Conservation (phyloP, 2,888 invertebrate species). For the Xylocampa areola region DNA sequence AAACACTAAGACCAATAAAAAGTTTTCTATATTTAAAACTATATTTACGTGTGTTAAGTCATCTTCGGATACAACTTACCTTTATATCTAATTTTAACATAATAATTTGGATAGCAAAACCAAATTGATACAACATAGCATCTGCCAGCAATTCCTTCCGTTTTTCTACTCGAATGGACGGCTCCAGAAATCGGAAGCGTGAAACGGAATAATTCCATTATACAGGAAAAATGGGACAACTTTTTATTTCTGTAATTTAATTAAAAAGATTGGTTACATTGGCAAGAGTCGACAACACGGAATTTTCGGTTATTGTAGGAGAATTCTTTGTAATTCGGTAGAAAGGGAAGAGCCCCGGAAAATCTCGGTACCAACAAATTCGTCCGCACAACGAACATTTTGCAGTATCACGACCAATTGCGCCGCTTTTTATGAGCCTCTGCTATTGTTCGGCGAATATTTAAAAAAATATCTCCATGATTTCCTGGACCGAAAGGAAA, state of each 20-base stretch:
- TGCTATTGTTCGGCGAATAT: constrained; percentile 66
- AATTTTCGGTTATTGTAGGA: constrained; percentile 73
- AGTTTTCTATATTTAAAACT: constrained; percentile 1
- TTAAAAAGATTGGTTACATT: constrained; percentile 75
- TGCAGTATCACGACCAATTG: constrained; percentile 71
- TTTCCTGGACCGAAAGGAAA: constrained; percentile 47
- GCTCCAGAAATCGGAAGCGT: constrained; percentile 41
- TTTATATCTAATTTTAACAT: background rate
- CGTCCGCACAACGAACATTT: constrained; percentile 65
- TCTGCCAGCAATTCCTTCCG: constrained; percentile 29
- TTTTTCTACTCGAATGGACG: constrained; percentile 18
- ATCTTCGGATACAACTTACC: background rate
- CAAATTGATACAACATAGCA: constrained; percentile 19
- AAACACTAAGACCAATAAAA: background rate
- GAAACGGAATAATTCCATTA: constrained; percentile 58
- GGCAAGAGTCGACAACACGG: constrained; percentile 62
- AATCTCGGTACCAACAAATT: constrained; percentile 69
- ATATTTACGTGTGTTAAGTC: constrained; percentile 6
- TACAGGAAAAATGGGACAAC: constrained; percentile 40
- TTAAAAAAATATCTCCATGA: constrained; percentile 62
- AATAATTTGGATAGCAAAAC: constrained; percentile 5
- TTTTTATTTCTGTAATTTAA: constrained; percentile 71
- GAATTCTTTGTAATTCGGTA: constrained; percentile 67
- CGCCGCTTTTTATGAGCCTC: constrained; percentile 67
- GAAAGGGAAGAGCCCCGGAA: constrained; percentile 57